A percentile compares a stretch with the other conserved stretches of the same genome.
Evolutionary conservation across 1,140 invertebrate species (phyloP).

Genomic region (Anoplolepis gracilipes): DNA sequence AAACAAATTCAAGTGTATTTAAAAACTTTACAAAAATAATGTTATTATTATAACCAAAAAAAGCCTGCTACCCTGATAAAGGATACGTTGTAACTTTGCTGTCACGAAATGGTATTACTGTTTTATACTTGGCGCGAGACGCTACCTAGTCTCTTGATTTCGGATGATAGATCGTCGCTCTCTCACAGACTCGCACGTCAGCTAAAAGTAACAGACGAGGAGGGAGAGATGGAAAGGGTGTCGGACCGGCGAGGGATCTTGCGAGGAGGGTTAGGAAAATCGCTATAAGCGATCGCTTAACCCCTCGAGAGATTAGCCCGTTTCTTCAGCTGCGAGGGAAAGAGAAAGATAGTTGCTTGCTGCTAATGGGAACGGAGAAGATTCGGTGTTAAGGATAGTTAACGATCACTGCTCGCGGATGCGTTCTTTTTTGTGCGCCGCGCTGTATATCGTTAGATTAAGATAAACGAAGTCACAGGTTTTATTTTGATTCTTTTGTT

Average conservation of each 20-base stretch:
- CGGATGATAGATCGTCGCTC: constrained; percentile 70
- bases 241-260: constrained; percentile 39
- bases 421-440: constrained; percentile 24
- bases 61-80: too few relatives aligned
- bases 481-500: background rate
- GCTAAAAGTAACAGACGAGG: background rate
- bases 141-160: constrained; percentile 19
- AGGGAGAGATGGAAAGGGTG: constrained; percentile 17
- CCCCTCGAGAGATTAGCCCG: constrained; percentile 58
- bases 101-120: too few relatives aligned
- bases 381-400: constrained; percentile 56
- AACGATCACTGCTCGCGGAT: constrained; percentile 47
- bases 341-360: background rate
- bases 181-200: constrained; percentile 46
- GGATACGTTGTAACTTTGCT: too few relatives aligned
- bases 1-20: too few relatives aligned
- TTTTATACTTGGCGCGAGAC: too few relatives aligned
- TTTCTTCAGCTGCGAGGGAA: background rate
- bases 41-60: too few relatives aligned
- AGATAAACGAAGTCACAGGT: constrained; percentile 47
- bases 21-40: too few relatives aligned
- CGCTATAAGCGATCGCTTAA: constrained; percentile 61
- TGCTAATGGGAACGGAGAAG: constrained; percentile 58
- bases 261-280: constrained; percentile 58
- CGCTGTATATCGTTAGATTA: constrained; percentile 30